These are phyloP conservation scores for Desmodus rotundus DNA, from an alignment of 2,113 vertebrate species.

Conservation along the genomic window DNA sequence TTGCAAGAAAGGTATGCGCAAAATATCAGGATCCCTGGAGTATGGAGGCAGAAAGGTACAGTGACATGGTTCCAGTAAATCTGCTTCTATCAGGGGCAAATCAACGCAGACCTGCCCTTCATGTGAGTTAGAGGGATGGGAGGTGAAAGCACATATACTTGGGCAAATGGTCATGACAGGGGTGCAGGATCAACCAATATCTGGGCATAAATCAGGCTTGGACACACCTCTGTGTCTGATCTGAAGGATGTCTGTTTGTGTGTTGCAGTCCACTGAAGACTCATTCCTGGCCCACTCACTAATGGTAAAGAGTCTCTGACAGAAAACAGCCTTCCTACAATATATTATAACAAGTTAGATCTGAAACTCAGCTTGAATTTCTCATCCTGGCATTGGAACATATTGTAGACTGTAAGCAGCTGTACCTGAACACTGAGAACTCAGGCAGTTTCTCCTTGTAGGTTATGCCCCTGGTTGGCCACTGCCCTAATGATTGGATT, in stretches of 20 bases:
- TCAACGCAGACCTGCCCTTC: neutral
- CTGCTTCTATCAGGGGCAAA: neutral
- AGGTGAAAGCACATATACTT: neutral
- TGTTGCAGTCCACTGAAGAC: neutral
- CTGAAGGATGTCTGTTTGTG: neutral
- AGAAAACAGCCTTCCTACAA: neutral
- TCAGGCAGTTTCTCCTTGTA: neutral
- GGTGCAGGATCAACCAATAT: neutral
- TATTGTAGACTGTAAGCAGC: neutral
- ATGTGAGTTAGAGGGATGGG: neutral
- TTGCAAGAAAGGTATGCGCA: neutral
- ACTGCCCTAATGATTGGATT: accelerated
- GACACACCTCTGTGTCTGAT: neutral
- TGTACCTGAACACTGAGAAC: neutral
- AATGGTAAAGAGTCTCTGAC: neutral
- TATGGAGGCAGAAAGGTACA: neutral
- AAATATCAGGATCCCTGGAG: neutral
- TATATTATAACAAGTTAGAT: neutral
- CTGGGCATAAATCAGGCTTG: neutral
- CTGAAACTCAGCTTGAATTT: neutral
- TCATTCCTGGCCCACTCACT: neutral
- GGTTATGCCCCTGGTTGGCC: neutral
- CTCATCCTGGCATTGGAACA: neutral
- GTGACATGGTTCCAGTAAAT: neutral
- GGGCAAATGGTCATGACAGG: neutral